Evolutionary conservation across 2,797 vertebrate species (phyloP), one percentile per base, ranked within the genome.

Genomic region (Micropoecilia bifurca): DNA sequence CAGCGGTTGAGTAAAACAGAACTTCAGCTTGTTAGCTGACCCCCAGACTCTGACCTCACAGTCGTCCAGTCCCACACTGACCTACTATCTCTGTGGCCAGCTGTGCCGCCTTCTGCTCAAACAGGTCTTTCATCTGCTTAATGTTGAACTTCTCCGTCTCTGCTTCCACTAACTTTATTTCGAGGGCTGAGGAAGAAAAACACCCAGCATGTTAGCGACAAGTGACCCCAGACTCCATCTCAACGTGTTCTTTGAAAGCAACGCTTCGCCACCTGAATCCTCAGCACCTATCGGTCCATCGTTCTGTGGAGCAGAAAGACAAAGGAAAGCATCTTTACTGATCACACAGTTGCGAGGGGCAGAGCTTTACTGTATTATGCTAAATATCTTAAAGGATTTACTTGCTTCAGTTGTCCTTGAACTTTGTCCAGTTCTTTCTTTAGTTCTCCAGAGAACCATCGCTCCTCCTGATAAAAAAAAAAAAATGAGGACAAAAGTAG

Each of bases 361-460:
- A 3, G 6, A 18, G 43, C 46, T 66, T 39, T 3, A 2, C 59
- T 50, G 68, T 22, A 57, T 83, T 18, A 43, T 89, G 92, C 93
- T 90, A 96, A 95, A 92, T 89, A 97, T 96, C 94, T 96, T 92
- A 96, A 68, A 96, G 92, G 91, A 97, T 97, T 99, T 99, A 99
- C 99, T 97, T 99, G 98, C 96, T 99, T 98, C 92, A 95, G 97
- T 75, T 98, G 97, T 94, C 97, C 98, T 96, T 99, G 98, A 87
- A 98, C 97, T 97, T 97, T 99, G 93, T 99, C 98, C 94, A 99
- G 95, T 94, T 99, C 99, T 88, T 99, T 99, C 95, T 99, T 99
- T 90, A 99, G 94, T 92, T 99, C 98, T 91, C 97, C 97, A 87
- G 98, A 98, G 92, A 99, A 99, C 99, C 99, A 99, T 84, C 96